Evolutionary conservation across 1,140 invertebrate species (phyloP).

Genomic region (Cydia fagiglandana): DNA sequence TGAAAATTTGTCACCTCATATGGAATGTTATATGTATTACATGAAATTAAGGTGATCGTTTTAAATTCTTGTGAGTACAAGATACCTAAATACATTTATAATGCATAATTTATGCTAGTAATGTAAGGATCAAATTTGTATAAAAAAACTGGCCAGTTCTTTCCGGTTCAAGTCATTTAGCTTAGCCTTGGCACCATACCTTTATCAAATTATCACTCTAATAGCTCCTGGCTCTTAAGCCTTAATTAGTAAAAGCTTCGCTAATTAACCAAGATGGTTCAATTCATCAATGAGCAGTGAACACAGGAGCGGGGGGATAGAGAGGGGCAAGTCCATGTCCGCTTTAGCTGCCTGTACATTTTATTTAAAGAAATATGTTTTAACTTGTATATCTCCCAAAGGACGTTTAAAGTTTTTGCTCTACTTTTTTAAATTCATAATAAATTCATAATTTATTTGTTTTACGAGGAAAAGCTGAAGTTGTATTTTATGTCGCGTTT

Average conservation of each 20-base stretch:
- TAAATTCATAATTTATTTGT: too few species aligned
- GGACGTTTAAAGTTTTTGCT: not conserved
- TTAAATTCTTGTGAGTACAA: too few species aligned
- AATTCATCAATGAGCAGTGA: conserved; percentile 19
- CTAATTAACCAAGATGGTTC: not conserved
- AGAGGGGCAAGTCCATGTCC: not conserved
- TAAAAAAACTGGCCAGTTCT: not conserved
- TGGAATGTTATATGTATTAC: too few species aligned
- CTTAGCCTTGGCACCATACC: conserved; percentile 5
- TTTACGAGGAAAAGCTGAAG: not conserved
- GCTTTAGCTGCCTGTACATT: not conserved
- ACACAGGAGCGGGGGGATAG: not conserved
- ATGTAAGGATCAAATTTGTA: not conserved
- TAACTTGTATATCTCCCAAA: not conserved
- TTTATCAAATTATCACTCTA: not conserved
- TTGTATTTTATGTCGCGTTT: too few species aligned
- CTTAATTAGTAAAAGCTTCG: conserved; percentile 22
- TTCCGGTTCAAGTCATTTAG: conserved; percentile 5
- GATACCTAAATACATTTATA: too few species aligned
- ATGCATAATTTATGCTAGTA: not conserved
- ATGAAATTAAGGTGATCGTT: too few species aligned
- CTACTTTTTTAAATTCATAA: not conserved
- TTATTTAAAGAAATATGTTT: not conserved
- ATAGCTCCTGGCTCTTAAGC: not conserved
- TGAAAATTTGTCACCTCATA: too few species aligned